Conservation (phyloP, 2,888 invertebrate genomes). For the Campoplex nolae region DNA sequence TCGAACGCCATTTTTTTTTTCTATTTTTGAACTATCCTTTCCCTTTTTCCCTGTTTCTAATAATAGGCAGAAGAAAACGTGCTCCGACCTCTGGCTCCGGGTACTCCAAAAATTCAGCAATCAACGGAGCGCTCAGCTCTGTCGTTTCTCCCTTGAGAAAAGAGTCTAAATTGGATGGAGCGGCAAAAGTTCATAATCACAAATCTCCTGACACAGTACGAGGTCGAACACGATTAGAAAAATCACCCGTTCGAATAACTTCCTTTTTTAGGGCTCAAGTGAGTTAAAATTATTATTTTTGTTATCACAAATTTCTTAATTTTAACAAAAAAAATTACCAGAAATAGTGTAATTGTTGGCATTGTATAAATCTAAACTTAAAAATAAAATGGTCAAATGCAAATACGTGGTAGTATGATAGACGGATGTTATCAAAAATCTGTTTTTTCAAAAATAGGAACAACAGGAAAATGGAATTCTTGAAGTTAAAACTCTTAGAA, state of each 20-base stretch:
- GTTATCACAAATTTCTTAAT: neutral
- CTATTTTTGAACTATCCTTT: neutral
- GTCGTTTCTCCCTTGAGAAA: slow-evolving; percentile 67
- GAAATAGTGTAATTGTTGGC: neutral
- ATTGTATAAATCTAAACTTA: neutral
- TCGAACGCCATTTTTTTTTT: slow-evolving; percentile 23
- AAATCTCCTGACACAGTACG: slow-evolving; percentile 39
- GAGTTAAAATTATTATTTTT: neutral
- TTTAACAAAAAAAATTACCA: neutral
- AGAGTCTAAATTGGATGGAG: slow-evolving; percentile 64
- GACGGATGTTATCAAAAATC: neutral
- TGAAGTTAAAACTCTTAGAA: slow-evolving; percentile 42
- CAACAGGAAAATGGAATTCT: slow-evolving; percentile 58
- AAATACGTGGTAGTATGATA: neutral
- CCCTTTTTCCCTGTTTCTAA: neutral
- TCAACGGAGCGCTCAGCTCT: slow-evolving; percentile 45
- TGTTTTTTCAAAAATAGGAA: neutral
- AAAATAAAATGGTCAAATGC: neutral
- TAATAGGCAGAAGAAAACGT: slow-evolving; percentile 70
- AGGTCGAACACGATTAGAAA: slow-evolving; percentile 38
- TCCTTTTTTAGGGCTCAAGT: slow-evolving; percentile 67
- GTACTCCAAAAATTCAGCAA: slow-evolving; percentile 51
- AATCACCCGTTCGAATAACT: slow-evolving; percentile 66
- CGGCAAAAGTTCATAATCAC: neutral
- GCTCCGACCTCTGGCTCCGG: slow-evolving; percentile 55